Conservation (phyloP, 2,113 vertebrate species). For the Chauna torquata region DNA sequence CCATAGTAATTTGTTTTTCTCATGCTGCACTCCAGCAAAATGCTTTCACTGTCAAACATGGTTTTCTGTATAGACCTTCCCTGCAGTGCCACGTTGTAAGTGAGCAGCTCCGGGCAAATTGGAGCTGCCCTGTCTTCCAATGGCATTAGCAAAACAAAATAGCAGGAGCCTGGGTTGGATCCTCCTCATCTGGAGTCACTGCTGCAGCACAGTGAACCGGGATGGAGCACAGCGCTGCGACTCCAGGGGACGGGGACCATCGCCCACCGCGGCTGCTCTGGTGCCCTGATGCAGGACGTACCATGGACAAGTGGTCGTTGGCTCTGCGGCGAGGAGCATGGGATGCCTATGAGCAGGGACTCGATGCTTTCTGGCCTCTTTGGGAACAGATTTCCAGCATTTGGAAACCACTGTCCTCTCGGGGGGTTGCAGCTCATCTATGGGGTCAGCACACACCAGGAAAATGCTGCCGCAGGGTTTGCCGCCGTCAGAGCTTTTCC, state of each 20-base stretch:
- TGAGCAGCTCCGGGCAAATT: not conserved
- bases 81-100: not conserved
- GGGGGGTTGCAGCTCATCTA: not conserved
- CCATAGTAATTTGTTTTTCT: slow-evolving; percentile 34
- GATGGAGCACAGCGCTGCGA: not conserved
- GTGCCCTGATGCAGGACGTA: fast-evolving
- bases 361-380: not conserved
- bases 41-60: not conserved
- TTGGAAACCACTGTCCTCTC: not conserved
- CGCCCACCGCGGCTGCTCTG: not conserved
- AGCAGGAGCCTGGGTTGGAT: not conserved
- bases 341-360: not conserved
- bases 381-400: not conserved
- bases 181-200: fast-evolving
- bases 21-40: not conserved
- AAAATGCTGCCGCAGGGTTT: not conserved
- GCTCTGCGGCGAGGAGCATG: fast-evolving
- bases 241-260: not conserved
- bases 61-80: not conserved
- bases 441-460: not conserved
- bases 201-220: fast-evolving
- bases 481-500: not conserved
- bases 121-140: not conserved
- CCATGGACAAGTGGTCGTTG: fast-evolving
- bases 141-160: not conserved